A percentile compares a stretch with the other conserved stretches of the same genome.
Conservation (phyloP, 2,797 vertebrate genomes). For the Onychomys arenicola region DNA sequence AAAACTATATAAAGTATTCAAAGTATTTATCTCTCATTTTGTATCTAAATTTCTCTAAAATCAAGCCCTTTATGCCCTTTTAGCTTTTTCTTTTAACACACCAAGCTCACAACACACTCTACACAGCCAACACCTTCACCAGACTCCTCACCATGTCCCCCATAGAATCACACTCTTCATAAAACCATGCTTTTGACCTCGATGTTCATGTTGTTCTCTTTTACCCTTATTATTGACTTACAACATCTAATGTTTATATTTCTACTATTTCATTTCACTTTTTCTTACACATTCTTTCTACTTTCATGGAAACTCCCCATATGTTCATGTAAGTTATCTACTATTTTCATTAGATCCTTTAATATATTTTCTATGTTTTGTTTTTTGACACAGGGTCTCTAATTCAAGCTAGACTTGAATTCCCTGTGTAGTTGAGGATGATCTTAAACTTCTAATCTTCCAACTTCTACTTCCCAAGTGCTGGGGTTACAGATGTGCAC, state of each 20-base stretch:
- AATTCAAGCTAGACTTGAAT: background rate
- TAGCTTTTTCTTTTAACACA: background rate
- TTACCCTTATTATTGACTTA: background rate
- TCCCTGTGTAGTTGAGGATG: background rate
- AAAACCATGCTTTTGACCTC: background rate
- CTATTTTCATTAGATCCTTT: background rate
- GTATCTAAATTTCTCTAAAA: background rate
- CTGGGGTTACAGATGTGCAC: background rate
- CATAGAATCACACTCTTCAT: background rate
- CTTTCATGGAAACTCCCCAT: background rate
- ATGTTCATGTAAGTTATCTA: background rate
- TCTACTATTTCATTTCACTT: constrained; percentile 6
- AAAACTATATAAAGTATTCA: constrained; percentile 19
- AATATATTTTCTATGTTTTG: background rate
- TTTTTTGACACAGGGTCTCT: background rate
- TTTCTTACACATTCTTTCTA: background rate
- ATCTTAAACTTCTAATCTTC: background rate
- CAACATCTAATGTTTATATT: constrained; percentile 15
- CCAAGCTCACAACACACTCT: background rate
- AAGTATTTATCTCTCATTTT: background rate
- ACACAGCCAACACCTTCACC: background rate
- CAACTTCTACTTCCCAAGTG: background rate
- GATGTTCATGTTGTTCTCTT: background rate
- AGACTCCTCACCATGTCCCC: background rate
- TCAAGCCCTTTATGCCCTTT: background rate